Evolutionary conservation across 2,797 vertebrate species (phyloP).

Genomic region (Distichodus sexfasciatus): DNA sequence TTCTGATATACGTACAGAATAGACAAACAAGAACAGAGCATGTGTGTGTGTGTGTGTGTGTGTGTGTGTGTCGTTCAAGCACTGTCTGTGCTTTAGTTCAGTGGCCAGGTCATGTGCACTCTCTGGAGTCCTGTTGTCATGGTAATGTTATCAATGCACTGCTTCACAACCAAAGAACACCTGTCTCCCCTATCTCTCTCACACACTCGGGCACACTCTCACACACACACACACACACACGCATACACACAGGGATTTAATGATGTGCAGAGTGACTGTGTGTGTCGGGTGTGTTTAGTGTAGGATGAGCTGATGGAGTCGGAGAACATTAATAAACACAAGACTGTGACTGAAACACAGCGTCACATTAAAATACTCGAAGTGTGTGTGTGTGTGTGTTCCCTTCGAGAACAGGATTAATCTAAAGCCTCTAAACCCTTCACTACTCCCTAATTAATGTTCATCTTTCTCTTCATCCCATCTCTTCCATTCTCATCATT

Average conservation of each 20-base stretch:
- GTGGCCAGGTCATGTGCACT: constrained; percentile 10
- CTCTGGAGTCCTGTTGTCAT: constrained; percentile 44
- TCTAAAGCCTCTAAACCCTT: neutral
- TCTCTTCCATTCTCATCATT: neutral
- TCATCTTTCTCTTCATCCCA: neutral
- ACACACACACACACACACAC: constrained; percentile 22
- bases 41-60: constrained; percentile 3
- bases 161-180: constrained; percentile 38
- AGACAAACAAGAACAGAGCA: no score
- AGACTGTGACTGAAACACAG: neutral
- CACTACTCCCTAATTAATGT: neutral
- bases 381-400: constrained; percentile 3
- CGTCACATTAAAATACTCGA: neutral
- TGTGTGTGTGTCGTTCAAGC: constrained; percentile 4
- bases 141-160: constrained; percentile 46
- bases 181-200: constrained; percentile 19
- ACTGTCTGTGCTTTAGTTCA: constrained; percentile 9
- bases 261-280: neutral
- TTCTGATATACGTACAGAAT: neutral
- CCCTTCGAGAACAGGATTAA: no score
- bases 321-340: neutral
- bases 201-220: constrained; percentile 21
- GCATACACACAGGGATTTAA: constrained; percentile 8
- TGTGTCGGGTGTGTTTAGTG: constrained; percentile 6
- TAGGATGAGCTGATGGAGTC: neutral